Conservation (phyloP, 2,113 vertebrate species). For the Cyrtonyx montezumae region DNA sequence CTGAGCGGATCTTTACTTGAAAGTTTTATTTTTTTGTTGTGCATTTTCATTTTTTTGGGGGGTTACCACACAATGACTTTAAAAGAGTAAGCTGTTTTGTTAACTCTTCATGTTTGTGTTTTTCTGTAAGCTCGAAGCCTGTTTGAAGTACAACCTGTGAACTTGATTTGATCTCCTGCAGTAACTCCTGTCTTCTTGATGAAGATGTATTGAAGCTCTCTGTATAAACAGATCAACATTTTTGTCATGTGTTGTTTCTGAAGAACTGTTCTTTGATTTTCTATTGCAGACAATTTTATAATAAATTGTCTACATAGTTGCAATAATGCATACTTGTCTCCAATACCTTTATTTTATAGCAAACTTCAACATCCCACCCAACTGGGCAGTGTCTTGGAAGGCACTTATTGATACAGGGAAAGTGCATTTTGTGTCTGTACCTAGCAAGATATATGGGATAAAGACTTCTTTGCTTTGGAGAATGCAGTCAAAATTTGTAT, state of each 20-base stretch:
- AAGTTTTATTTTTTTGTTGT: neutral
- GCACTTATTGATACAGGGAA: neutral
- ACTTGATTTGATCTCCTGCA: neutral
- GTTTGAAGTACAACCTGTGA: neutral
- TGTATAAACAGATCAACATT: neutral
- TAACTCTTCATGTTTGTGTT: neutral
- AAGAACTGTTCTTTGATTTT: neutral
- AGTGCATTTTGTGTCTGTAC: neutral
- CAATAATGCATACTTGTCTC: neutral
- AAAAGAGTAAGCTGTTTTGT: neutral
- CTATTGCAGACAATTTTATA: neutral
- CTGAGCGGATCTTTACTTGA: neutral
- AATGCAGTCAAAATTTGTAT: neutral
- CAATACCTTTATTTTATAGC: neutral
- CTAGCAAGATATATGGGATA: neutral
- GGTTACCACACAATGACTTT: neutral
- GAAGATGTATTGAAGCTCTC: neutral
- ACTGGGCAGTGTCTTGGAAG: neutral
- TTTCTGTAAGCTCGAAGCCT: neutral
- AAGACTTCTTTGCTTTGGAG: neutral
- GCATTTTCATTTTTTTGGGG: neutral
- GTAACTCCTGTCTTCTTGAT: neutral
- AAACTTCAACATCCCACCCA: neutral
- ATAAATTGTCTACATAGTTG: conserved; percentile 13
- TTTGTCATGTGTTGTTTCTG: neutral